These are phyloP conservation scores for Lasaia peninsularis DNA, from an alignment of 1,140 invertebrate species.

Conservation along the genomic window DNA sequence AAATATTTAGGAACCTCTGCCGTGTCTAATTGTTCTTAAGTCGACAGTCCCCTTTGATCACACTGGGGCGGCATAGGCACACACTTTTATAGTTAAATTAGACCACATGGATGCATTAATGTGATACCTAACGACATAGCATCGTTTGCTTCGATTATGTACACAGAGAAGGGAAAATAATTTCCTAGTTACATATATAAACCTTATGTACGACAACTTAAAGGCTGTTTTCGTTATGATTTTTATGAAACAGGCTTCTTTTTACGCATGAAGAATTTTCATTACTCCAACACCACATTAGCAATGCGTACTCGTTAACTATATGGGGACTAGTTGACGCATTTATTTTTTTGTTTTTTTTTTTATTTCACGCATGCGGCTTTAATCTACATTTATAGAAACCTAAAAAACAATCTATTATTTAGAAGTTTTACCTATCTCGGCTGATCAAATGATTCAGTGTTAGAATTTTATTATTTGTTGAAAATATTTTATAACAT, in stretches of 20 bases:
- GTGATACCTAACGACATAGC: slow-evolving; percentile 23
- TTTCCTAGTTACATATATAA: slow-evolving; percentile 7
- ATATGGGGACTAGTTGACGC: neutral
- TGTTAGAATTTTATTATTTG: no score
- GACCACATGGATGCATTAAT: slow-evolving; percentile 52
- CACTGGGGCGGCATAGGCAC: slow-evolving; percentile 40
- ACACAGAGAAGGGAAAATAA: slow-evolving; percentile 18
- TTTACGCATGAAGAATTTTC: slow-evolving; percentile 12
- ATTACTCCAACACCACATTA: slow-evolving; percentile 8
- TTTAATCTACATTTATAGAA: no score
- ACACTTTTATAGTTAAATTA: slow-evolving; percentile 57
- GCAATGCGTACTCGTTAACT: slow-evolving; percentile 7
- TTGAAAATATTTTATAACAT: no score
- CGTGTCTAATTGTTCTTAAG: slow-evolving; percentile 24
- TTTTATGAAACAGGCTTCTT: neutral
- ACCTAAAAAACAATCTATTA: no score
- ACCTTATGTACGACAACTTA: slow-evolving; percentile 3
- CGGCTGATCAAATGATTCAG: no score
- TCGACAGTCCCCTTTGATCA: slow-evolving; percentile 40
- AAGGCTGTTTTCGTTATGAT: neutral
- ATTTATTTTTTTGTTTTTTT: neutral
- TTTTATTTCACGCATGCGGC: neutral
- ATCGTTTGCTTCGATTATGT: slow-evolving; percentile 27
- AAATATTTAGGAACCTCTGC: neutral
- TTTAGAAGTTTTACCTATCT: no score